A percentile compares a stretch with the other conserved stretches of the same genome.
Conservation (phyloP, 2,113 vertebrate species). For the Osmerus mordax region DNA sequence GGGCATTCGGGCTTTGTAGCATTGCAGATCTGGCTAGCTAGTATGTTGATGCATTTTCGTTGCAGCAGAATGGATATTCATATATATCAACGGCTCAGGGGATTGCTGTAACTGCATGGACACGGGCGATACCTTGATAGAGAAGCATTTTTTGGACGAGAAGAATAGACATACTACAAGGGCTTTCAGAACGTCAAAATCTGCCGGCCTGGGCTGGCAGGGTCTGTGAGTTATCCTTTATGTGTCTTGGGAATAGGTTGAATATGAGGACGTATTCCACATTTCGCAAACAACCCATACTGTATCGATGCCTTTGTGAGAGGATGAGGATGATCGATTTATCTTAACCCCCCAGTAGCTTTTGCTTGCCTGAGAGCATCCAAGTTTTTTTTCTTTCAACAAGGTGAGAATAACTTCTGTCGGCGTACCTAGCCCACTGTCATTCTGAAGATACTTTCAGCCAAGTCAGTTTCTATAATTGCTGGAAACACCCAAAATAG, state of each 20-base stretch:
- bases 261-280: conserved; percentile 47
- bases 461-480: not conserved
- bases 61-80: conserved; percentile 65
- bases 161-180: conserved; percentile 35
- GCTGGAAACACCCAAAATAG: conserved; percentile 8
- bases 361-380: conserved; percentile 21
- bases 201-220: conserved; percentile 56
- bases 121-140: conserved; percentile 9
- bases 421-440: not conserved
- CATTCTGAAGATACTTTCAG: not conserved
- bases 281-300: conserved; percentile 30
- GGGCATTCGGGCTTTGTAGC: conserved; percentile 73
- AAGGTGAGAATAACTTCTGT: conserved; percentile 52
- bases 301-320: conserved; percentile 28
- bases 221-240: conserved; percentile 39
- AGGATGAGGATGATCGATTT: conserved; percentile 48
- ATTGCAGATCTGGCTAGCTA: conserved; percentile 69
- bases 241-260: conserved; percentile 45
- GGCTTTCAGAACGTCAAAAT: conserved; percentile 44
- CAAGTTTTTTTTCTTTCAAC: conserved; percentile 33
- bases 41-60: conserved; percentile 48
- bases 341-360: conserved; percentile 38
- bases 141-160: conserved; percentile 17
- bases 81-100: conserved; percentile 46
- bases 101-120: conserved; percentile 43